Base-by-base conservation (phyloP, 2,797 vertebrate species). In the Aplochiton taeniatus region DNA sequence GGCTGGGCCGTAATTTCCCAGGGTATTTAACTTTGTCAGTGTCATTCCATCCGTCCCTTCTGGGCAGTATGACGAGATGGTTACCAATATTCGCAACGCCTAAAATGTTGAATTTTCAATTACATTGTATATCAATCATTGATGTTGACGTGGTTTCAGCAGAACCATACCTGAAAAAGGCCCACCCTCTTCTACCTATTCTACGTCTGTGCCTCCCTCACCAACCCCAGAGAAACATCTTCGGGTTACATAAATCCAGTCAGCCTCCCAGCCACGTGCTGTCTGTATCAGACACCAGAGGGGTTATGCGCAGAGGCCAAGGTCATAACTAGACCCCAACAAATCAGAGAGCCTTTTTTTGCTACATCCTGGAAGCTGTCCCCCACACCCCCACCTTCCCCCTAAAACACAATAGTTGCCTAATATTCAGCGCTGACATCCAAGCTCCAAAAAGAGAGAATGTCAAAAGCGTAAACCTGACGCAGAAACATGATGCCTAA, bases 381-480 rank as follows among this genome's bases (percentile, higher is more conserved):
- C 51, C 17, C 11, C 12, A 52, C 18, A 41, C 46, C 61, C 49
- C 59, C 46, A 19, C 45, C 31, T 31, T 42, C 13, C 57, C 79
- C 69, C 60, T 55, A 1, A 74, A 60, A 71, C 55, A 57, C 13
- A 63, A 41, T 45, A 44, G 17, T 49, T 66, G 59, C 50, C 48
- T 65, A 66, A 65, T 65, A 45, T 51, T 60, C 68, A 61, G n/a
- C 61, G 72, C 73, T 64, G 68, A 63, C n/a, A n/a, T n/a, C n/a
- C n/a, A n/a, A n/a, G n/a, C n/a, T n/a, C n/a, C n/a, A 74, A 78
- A 77, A 62, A 70, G 18, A 48, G 56, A 72, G 61, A 58, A 79
- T 70, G 70, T 65, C 67, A 53, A 72, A 75, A 69, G 9, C 50
- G 6, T 17, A 52, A n/a, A 11, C 16, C 50, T 31, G 0, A 52